A percentile compares a stretch with the other conserved stretches of the same genome.
Evolutionary conservation across 2,113 vertebrate species (phyloP).

Genomic region (Opisthocomus hoazin): DNA sequence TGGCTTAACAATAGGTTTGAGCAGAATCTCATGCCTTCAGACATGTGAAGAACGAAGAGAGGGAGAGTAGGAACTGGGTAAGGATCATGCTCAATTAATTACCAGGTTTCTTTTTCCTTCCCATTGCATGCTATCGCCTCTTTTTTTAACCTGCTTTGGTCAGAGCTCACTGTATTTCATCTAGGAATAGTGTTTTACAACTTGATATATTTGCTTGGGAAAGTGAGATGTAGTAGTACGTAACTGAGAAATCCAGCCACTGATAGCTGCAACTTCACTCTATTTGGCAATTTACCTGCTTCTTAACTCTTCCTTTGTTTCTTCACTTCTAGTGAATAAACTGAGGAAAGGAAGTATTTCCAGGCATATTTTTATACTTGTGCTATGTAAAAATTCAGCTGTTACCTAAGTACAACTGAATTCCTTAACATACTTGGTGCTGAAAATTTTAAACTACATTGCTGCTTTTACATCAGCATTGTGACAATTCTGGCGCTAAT

Average conservation of each 20-base stretch:
- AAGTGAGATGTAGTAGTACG: not conserved
- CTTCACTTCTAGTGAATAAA: not conserved
- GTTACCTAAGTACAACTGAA: not conserved
- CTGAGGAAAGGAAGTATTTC: not conserved
- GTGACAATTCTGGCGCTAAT: not conserved
- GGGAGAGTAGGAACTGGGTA: not conserved
- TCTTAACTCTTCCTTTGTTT: not conserved
- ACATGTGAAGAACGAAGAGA: rapidly evolving
- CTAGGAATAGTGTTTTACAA: not conserved
- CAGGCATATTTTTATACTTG: not conserved
- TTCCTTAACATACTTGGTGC: not conserved
- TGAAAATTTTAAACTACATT: not conserved
- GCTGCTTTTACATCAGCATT: not conserved
- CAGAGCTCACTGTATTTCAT: not conserved
- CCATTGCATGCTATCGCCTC: not conserved
- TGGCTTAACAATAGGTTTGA: not conserved
- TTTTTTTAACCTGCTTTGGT: not conserved
- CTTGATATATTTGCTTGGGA: not conserved
- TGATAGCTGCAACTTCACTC: not conserved
- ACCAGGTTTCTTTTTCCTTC: not conserved
- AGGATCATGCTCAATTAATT: not conserved
- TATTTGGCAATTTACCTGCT: not conserved
- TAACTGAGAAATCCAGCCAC: not conserved
- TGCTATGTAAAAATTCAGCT: not conserved
- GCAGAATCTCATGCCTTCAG: not conserved